Conservation (phyloP, 1,140 invertebrate genomes). For the Tenebrio molitor region DNA sequence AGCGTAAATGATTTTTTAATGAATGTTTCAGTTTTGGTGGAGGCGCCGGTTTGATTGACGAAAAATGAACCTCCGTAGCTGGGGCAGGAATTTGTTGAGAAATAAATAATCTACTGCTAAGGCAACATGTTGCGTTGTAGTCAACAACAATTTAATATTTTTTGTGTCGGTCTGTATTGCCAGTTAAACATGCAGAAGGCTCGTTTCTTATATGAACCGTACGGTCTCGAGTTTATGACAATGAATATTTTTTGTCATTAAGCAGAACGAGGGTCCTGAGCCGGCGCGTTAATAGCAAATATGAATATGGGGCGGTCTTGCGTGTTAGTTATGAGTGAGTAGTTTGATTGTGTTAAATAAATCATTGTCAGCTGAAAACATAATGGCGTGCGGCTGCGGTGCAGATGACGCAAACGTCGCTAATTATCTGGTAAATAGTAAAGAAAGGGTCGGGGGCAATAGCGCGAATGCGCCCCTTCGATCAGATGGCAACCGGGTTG, state of each 20-base stretch:
- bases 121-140: neutral
- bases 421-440: conserved; percentile 20
- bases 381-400: neutral
- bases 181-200: neutral
- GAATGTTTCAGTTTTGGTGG: too few relatives aligned
- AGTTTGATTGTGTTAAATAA: conserved; percentile 15
- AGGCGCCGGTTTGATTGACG: too few relatives aligned
- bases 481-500: conserved; percentile 9
- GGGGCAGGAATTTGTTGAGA: too few relatives aligned
- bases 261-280: neutral
- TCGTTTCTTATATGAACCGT: neutral
- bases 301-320: neutral
- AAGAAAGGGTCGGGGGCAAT: conserved; percentile 12
- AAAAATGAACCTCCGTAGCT: too few relatives aligned
- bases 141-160: neutral
- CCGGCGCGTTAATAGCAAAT: neutral
- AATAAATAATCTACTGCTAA: too few relatives aligned
- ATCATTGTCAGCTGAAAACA: conserved; percentile 2
- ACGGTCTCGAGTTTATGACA: neutral
- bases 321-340: neutral
- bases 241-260: conserved; percentile 11
- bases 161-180: neutral
- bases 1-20: too few relatives aligned
- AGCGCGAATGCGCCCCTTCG: neutral
- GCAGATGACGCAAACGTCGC: conserved; percentile 13